Evolutionary conservation across 2,113 vertebrate species (phyloP), one percentile per base, ranked within the genome.

Genomic region (Phainopepla nitens): DNA sequence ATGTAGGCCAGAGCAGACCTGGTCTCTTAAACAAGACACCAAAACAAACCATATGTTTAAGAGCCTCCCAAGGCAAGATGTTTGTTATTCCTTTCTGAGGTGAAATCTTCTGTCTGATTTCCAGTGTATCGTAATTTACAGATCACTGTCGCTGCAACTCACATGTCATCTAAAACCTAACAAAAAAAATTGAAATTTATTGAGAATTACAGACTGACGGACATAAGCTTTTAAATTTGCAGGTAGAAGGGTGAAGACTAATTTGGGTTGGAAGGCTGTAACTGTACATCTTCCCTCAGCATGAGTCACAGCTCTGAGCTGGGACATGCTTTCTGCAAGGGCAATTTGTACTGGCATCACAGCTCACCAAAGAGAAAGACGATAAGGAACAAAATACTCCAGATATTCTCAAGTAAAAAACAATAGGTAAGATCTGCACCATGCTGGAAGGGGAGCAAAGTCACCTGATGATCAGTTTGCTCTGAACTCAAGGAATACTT

Each of bases 291-390:
- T 70, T 82, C 36, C 39, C 19, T 58, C 29, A 65, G 42, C 44
- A 87, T 29, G 13, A 66, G 51, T 70, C 45, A 53, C 21, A 57
- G 51, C 61, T 73, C 66, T 24, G 54, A 94, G 45, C 50, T 53
- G 19, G 8, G 33, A 27, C 0, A 0, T 39, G 66, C 39, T 78
- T 94, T 84, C 49, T 44, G 75, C 71, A 33, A 41, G 29, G 87
- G 41, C 68, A 90, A 82, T 39, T 76, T 3, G 5, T 42, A 45
- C 39, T 0, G 0, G 62, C 0, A 0, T 70, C 75, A 87, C 51
- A 83, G 73, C 54, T 80, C 42, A 60, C 35, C 60, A 57, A 1
- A 7, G 39, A 56, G 61, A 42, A 94, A 61, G 54, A 60, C n/a
- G 91, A 85, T 31, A 69, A 76, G 28, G 22, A 90, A 79, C 47